Evolutionary conservation across 2,797 vertebrate species (phyloP).

Genomic region (Lepus oiostolus): DNA sequence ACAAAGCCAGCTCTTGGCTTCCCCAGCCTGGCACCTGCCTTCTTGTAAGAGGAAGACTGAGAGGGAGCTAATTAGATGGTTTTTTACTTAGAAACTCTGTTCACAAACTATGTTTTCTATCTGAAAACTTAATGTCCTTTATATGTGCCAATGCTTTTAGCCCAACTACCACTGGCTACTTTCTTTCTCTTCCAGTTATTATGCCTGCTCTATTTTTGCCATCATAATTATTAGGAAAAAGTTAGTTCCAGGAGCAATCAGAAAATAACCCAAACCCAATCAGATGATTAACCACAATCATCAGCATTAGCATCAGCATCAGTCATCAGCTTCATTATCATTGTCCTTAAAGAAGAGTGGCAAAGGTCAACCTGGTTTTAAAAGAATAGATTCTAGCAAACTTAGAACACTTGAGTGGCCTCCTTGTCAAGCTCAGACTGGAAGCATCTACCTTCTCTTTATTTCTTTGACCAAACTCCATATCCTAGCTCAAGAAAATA

Average conservation of each 20-base stretch:
- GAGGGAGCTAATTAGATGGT: neutral
- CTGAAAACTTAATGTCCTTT: slow-evolving; percentile 23
- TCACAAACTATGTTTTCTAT: slow-evolving; percentile 38
- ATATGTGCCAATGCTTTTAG: neutral
- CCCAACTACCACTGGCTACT: slow-evolving; percentile 16
- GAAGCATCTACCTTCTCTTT: slow-evolving; percentile 44
- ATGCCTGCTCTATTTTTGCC: slow-evolving; percentile 45
- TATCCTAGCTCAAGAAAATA: slow-evolving; percentile 68
- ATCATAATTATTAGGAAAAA: slow-evolving; percentile 49
- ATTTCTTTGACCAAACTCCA: slow-evolving; percentile 62
- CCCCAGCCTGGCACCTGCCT: slow-evolving; percentile 12
- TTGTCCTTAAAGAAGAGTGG: slow-evolving; percentile 19
- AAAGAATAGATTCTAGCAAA: slow-evolving; percentile 57
- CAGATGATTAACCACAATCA: slow-evolving; percentile 47
- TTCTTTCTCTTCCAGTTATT: slow-evolving; percentile 38
- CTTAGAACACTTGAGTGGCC: slow-evolving; percentile 42
- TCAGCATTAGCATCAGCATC: slow-evolving; percentile 1
- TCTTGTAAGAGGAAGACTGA: neutral
- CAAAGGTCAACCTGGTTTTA: slow-evolving; percentile 62
- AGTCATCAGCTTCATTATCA: neutral
- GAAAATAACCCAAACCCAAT: slow-evolving; percentile 66
- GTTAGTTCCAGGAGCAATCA: slow-evolving; percentile 62
- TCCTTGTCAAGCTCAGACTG: slow-evolving; percentile 46
- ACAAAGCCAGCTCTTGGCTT: neutral
- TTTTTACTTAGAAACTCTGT: neutral